A percentile compares a stretch with the other conserved stretches of the same genome.
Evolutionary conservation across 2,888 invertebrate species (phyloP).

Genomic region (Lycocerus yunnanus): DNA sequence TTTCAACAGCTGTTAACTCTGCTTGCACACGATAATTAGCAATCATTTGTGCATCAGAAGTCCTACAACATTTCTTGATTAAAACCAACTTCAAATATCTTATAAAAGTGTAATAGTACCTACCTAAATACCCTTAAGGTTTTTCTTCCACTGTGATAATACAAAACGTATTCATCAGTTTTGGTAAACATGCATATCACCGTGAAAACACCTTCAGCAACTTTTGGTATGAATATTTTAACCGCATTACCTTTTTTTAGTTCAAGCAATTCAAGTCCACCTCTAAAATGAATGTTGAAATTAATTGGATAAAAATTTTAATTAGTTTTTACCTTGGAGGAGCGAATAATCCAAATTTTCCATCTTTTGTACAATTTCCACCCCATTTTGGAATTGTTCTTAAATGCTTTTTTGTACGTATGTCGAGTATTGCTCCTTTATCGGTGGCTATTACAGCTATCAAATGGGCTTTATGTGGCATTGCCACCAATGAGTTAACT

Average conservation of each 20-base stretch:
- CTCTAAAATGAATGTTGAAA: constrained; percentile 60
- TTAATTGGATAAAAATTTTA: background rate
- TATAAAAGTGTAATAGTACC: constrained; percentile 20
- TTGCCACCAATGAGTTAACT: constrained; percentile 73
- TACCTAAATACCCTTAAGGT: constrained; percentile 90
- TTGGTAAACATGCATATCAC: constrained; percentile 94
- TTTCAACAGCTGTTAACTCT: constrained; percentile 85
- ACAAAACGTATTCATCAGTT: constrained; percentile 92
- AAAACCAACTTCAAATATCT: background rate
- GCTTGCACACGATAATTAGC: constrained; percentile 93
- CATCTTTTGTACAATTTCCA: constrained; percentile 84
- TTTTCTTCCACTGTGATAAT: constrained; percentile 95
- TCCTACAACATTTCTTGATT: constrained; percentile 61
- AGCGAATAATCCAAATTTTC: constrained; percentile 90
- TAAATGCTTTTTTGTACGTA: constrained; percentile 85
- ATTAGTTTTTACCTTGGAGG: constrained; percentile 66
- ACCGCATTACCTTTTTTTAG: constrained; percentile 87
- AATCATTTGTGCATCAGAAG: constrained; percentile 86
- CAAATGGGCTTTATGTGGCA: constrained; percentile 84
- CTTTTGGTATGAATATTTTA: constrained; percentile 88
- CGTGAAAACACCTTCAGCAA: constrained; percentile 96
- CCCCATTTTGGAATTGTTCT: constrained; percentile 91
- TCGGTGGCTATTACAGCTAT: constrained; percentile 89
- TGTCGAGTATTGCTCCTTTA: constrained; percentile 88
- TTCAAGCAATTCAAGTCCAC: constrained; percentile 91